phyloP scores from a whole-genome alignment of 2,797 vertebrate species.

The Coendou prehensilis region DNA sequence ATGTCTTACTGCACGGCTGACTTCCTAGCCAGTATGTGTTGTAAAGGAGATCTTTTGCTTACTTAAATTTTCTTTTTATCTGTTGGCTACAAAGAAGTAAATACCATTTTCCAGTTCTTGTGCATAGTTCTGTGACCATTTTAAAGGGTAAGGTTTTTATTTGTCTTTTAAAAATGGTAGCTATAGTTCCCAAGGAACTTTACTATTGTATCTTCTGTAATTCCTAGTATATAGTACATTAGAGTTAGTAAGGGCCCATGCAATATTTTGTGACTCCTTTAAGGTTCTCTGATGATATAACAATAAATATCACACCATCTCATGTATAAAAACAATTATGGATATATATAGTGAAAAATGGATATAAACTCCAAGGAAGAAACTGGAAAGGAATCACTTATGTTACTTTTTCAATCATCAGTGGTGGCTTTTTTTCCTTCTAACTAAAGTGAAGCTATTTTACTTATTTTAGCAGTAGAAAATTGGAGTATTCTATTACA shows the following conservation, averaged over 20 bases:
- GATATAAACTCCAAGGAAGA: background rate
- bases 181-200: background rate
- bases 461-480: slow-evolving; percentile 57
- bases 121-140: slow-evolving; percentile 30
- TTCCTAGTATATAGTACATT: slow-evolving; percentile 3
- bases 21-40: background rate
- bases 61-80: slow-evolving; percentile 41
- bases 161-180: slow-evolving; percentile 9
- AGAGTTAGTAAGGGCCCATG: background rate
- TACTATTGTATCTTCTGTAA: background rate
- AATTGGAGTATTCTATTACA: background rate
- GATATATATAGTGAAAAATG: background rate
- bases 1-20: background rate
- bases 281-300: slow-evolving; percentile 17
- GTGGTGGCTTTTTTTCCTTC: background rate
- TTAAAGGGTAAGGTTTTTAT: background rate
- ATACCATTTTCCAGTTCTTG: slow-evolving; percentile 30
- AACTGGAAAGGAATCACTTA: background rate
- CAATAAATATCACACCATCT: background rate
- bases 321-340: background rate
- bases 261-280: slow-evolving; percentile 45
- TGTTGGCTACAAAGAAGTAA: slow-evolving; percentile 61
- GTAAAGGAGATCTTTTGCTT: slow-evolving; percentile 45
- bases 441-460: slow-evolving; percentile 13
- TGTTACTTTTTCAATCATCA: background rate